These are phyloP conservation scores for Tangara arthus DNA, from an alignment of 2,797 vertebrate species.

Conservation along the genomic window DNA sequence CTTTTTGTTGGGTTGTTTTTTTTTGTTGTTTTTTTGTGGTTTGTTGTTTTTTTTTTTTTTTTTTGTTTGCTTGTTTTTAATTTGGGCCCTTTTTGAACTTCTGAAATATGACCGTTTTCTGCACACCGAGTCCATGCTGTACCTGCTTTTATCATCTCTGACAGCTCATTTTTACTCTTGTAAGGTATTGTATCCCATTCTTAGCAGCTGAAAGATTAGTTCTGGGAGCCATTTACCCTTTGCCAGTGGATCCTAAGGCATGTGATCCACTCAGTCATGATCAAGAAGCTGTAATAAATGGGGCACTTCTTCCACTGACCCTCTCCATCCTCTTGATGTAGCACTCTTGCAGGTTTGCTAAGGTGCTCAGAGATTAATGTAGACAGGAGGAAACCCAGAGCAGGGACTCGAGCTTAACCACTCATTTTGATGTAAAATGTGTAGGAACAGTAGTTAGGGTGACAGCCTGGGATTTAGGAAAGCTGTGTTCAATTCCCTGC, in stretches of 20 bases:
- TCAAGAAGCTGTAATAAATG: background rate
- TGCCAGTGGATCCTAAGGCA: background rate
- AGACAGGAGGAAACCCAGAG: background rate
- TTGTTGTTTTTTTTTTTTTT: background rate
- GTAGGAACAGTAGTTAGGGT: background rate
- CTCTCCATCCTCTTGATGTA: background rate
- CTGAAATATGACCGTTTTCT: background rate
- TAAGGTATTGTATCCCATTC: background rate
- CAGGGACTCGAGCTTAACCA: background rate
- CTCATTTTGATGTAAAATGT: slow-evolving; percentile 17
- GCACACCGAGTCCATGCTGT: background rate
- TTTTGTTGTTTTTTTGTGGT: background rate
- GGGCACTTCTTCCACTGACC: background rate
- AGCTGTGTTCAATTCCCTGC: slow-evolving; percentile 6
- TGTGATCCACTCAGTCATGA: background rate
- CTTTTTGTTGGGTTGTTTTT: background rate
- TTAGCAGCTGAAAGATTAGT: background rate
- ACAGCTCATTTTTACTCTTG: background rate
- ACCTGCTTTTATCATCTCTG: background rate
- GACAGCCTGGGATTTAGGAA: slow-evolving; percentile 20
- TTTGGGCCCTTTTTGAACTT: background rate
- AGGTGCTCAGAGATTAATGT: background rate
- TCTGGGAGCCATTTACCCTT: background rate
- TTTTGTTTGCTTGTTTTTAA: background rate
- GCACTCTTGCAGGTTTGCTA: background rate